Evolutionary conservation across 2,113 vertebrate species (phyloP).

Genomic region (Aptenodytes patagonicus): DNA sequence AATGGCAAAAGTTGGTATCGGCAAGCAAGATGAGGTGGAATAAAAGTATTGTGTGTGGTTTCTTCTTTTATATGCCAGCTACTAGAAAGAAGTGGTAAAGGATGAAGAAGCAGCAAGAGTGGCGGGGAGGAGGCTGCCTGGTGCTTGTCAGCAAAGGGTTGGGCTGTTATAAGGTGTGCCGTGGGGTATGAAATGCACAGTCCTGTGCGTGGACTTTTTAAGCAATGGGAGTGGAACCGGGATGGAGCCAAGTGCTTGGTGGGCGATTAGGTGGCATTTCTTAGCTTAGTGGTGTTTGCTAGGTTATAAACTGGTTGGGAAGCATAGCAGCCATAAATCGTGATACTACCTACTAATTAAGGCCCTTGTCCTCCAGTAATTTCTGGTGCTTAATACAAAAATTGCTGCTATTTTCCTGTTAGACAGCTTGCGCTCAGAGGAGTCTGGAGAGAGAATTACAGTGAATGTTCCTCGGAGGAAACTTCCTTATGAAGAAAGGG

Average conservation of each 20-base stretch:
- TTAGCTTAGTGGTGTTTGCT: neutral
- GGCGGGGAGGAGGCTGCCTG: neutral
- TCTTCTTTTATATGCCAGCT: neutral
- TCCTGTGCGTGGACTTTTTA: neutral
- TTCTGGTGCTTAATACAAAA: neutral
- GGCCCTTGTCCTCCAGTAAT: neutral
- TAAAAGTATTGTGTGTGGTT: neutral
- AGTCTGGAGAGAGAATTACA: neutral
- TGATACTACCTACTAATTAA: neutral
- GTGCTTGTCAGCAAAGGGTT: neutral
- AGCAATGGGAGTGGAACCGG: neutral
- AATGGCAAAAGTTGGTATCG: accelerated
- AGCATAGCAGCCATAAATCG: neutral
- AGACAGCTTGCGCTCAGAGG: neutral
- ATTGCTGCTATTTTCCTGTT: neutral
- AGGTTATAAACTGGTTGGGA: neutral
- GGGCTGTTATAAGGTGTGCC: neutral
- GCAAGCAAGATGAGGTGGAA: neutral
- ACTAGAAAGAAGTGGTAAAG: neutral
- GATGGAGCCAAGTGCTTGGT: neutral
- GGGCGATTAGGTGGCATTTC: neutral
- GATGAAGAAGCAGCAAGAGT: neutral
- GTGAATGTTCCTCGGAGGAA: neutral
- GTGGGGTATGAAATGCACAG: accelerated
- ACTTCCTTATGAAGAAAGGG: neutral